Evolutionary conservation across 2,797 vertebrate species (phyloP).

Genomic region (Spea hammondii): DNA sequence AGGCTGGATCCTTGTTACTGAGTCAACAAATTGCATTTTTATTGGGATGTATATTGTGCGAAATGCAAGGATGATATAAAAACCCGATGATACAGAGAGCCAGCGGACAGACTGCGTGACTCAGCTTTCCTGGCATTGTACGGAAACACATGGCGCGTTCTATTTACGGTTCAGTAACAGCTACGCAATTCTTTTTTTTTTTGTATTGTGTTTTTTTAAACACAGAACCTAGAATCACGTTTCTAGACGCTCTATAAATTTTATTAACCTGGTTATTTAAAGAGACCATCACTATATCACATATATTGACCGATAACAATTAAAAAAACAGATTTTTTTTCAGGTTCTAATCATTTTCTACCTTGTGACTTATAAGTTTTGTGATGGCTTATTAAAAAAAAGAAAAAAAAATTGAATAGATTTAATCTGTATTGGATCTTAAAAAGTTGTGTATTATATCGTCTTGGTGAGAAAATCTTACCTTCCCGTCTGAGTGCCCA

Average conservation of each 20-base stretch:
- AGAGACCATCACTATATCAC: not conserved
- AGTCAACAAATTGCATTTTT: not conserved
- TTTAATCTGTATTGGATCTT: no score
- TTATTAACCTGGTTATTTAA: not conserved
- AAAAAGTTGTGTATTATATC: not conserved
- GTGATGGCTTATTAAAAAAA: no score
- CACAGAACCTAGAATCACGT: not conserved
- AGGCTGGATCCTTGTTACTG: not conserved
- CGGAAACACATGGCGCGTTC: slow-evolving; percentile 17
- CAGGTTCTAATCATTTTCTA: no score
- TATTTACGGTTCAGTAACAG: slow-evolving; percentile 30
- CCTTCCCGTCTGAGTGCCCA: slow-evolving; percentile 76
- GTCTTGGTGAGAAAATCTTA: slow-evolving; percentile 61
- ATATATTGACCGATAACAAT: not conserved
- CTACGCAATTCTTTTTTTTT: not conserved
- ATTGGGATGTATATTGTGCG: not conserved
- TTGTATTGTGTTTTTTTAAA: not conserved
- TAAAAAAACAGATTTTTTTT: no score
- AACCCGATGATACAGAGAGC: not conserved
- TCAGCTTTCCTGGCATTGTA: slow-evolving; percentile 14
- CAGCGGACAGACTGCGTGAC: slow-evolving; percentile 28
- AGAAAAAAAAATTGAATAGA: no score
- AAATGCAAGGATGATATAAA: slow-evolving; percentile 1
- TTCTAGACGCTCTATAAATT: not conserved
- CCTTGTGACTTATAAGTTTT: not conserved